Evolutionary conservation across 2,888 invertebrate genomes (phyloP).

Genomic region (Amphipoea oculea): DNA sequence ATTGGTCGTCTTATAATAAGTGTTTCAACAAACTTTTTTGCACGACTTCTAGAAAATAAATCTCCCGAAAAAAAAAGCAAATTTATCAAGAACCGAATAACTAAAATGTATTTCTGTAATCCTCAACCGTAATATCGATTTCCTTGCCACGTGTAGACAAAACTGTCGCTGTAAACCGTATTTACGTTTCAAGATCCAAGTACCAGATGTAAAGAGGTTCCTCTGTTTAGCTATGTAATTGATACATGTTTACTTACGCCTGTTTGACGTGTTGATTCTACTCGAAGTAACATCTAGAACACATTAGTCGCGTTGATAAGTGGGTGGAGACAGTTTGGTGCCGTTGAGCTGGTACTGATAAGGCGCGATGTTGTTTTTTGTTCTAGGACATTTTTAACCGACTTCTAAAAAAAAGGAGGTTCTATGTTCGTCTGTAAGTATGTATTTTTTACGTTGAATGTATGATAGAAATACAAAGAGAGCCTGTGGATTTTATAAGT

Average conservation of each 20-base stretch:
- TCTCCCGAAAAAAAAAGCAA: background rate
- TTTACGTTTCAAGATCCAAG: constrained; percentile 45
- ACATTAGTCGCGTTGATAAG: constrained; percentile 17
- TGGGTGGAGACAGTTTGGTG: constrained; percentile 46
- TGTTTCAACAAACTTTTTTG: background rate
- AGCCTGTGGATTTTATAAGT: background rate
- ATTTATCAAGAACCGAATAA: background rate
- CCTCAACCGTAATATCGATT: background rate
- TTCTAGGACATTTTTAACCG: background rate
- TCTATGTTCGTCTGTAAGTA: too few species aligned
- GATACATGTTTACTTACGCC: constrained; percentile 50
- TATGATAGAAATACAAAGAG: background rate
- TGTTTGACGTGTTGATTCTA: constrained; percentile 44
- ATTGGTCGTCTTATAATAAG: background rate
- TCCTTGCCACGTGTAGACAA: background rate
- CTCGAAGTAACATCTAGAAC: constrained; percentile 41
- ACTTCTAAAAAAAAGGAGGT: too few species aligned
- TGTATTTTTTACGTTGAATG: background rate
- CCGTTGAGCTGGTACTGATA: constrained; percentile 35
- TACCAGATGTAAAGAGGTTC: constrained; percentile 36
- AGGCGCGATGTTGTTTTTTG: background rate
- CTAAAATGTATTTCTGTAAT: constrained; percentile 6
- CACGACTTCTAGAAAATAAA: background rate
- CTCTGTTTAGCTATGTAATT: constrained; percentile 52
- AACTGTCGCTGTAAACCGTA: constrained; percentile 32